Evolutionary conservation across 2,888 invertebrate species (phyloP), one percentile per base, ranked within the genome.

Genomic region (Calameuta pallipes): DNA sequence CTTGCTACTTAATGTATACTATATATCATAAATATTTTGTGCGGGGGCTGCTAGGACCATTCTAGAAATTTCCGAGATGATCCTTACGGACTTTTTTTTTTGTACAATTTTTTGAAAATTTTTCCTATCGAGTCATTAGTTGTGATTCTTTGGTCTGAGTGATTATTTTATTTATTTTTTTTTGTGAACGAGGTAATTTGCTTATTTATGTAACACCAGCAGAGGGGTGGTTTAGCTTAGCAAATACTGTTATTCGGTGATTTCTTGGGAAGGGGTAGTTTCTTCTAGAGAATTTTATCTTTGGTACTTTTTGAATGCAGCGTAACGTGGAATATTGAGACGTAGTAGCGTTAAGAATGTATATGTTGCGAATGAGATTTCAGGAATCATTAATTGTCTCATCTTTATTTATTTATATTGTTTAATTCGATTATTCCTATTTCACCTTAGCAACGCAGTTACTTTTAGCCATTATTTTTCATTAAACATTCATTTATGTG

Each of bases 401-500:
- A 41, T 71, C 71, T 11, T 11, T 33, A n/a, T n/a, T 30, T 11
- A 71, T 71, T 71, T 1, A 71, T 4, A 31, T 33, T 71, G 4
- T 30, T 71, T 11, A 6, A 71, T 13, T 31, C 12, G 11, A 70
- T 70, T n/a, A 34, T 31, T 11, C 70, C 11, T 70, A 31, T 71
- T 56, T 23, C 23, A 56, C 9, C 23, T 23, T 56, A 56, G 23
- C 0, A 56, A 15, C 56, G 56, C 56, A 56, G 2, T 56, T 23
- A 56, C 56, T 23, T 56, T 56, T 9, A 56, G 23, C 23, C 23
- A 56, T 23, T 23, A 56, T 23, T 56, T 56, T 56, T 56, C 23
- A 56, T 56, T 23, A 56, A 56, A 56, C 56, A 9, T 23, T 56
- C 80, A 78, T 75, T 78, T 81, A 80, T 82, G 81, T 75, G 80